Base-by-base conservation (phyloP, 2,797 vertebrate genomes). In the Lindbergichthys nudifrons region DNA sequence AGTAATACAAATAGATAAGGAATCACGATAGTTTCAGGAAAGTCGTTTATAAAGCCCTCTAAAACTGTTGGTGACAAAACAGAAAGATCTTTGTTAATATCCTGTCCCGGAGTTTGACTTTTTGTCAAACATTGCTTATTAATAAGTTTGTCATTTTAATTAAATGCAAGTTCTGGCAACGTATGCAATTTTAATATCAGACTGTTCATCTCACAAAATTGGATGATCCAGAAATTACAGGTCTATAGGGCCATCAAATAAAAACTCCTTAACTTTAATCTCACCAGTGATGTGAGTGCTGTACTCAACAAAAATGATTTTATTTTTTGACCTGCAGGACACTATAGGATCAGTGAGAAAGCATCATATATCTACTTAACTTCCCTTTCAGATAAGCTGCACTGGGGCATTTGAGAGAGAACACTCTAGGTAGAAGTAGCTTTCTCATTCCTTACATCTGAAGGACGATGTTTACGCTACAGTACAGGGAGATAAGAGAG, bases 401-500 rank as follows among this genome's bases (percentile, higher is more conserved):
- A 48, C 23, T 42, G 30, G 45, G 74, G 54, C 81, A 74, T 66
- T 86, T 79, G 47, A 58, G 58, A 61, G 47, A 62, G 61, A 71
- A 52, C 41, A 11, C 47, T 72, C 21, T 15, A 6, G 45, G 58
- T 46, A 52, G 59, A n/a, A 30, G 65, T 36, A 52, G 72, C 60
- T 46, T 76, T 69, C 65, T 80, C 65, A 23, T 81, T 64, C 32
- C 54, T 75, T 43, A 65, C 68, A 76, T 84, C 70, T 67, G 71
- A 88, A 84, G 51, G 81, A 73, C 39, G 66, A 57, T n/a, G 66
- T 62, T 57, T 59, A 75, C 79, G 80, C 68, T 18, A 52, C 71
- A 56, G 82, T 62, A 60, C 39, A n/a, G 1, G 68, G 54, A 14
- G 87, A 92, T 92, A 90, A 88, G 56, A 77, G 23, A 69, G 42